Conservation (phyloP, 1,140 invertebrate species). For the Heliconius hermathena region DNA sequence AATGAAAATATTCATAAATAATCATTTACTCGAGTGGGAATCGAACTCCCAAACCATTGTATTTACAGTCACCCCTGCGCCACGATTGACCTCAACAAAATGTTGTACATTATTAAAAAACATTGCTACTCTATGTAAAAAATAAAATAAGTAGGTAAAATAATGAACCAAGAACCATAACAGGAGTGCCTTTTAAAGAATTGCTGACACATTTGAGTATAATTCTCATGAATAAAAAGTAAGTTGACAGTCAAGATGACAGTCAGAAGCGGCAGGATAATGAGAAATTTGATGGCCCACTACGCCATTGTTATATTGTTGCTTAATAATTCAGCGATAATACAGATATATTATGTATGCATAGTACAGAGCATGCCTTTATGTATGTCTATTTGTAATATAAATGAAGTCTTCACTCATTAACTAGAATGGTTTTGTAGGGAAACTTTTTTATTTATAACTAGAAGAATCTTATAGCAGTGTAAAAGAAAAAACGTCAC, state of each 20-base stretch:
- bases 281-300: slow-evolving; percentile 52
- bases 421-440: background rate
- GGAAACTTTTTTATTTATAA: too few relatives aligned
- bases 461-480: too few relatives aligned
- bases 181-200: slow-evolving; percentile 37
- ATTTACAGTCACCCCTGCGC: too few relatives aligned
- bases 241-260: slow-evolving; percentile 54
- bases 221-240: slow-evolving; percentile 66
- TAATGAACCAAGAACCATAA: slow-evolving; percentile 25
- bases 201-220: slow-evolving; percentile 61
- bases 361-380: background rate
- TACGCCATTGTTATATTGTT: slow-evolving; percentile 25
- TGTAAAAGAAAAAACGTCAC: too few relatives aligned
- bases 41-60: too few relatives aligned
- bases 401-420: background rate
- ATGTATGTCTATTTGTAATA: background rate
- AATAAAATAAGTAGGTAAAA: background rate
- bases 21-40: too few relatives aligned
- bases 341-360: background rate
- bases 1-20: too few relatives aligned
- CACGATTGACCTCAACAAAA: too few relatives aligned
- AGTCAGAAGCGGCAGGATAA: slow-evolving; percentile 57
- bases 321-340: slow-evolving; percentile 13
- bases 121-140: background rate
- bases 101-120: too few relatives aligned